Evolutionary conservation across 2,113 vertebrate genomes (phyloP).

Genomic region (Grammatotria lemairii): DNA sequence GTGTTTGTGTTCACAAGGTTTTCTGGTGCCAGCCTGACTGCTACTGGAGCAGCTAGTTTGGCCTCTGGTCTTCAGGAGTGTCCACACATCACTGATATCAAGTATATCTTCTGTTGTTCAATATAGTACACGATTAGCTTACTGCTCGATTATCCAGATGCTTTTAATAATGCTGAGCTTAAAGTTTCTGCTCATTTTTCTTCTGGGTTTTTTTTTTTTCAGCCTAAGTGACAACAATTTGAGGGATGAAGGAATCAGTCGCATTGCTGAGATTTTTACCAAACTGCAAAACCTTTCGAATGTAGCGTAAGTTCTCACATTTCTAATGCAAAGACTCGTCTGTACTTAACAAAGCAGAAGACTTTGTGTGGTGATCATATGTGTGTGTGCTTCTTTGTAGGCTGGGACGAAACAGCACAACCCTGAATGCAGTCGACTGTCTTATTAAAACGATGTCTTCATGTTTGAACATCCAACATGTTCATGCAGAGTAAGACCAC

Average conservation of each 20-base stretch:
- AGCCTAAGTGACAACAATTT: slow-evolving; percentile 83
- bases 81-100: slow-evolving; percentile 75
- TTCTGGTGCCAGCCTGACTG: slow-evolving; percentile 70
- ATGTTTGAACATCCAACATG: slow-evolving; percentile 52
- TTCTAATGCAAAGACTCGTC: not conserved
- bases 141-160: not conserved
- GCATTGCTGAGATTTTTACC: slow-evolving; percentile 56
- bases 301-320: slow-evolving; percentile 73
- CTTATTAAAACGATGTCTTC: slow-evolving; percentile 60
- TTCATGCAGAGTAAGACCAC: slow-evolving; percentile 73
- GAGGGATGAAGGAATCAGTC: slow-evolving; percentile 59
- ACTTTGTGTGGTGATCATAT: not conserved
- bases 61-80: slow-evolving; percentile 69
- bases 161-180: not conserved
- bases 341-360: not conserved
- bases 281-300: slow-evolving; percentile 61
- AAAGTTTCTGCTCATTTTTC: fast-evolving
- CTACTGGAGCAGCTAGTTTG: slow-evolving; percentile 69
- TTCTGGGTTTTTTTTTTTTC: not conserved
- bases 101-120: slow-evolving; percentile 55
- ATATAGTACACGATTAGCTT: not conserved
- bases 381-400: slow-evolving; percentile 48
- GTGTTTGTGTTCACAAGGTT: slow-evolving; percentile 60
- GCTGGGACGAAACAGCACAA: slow-evolving; percentile 73
- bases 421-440: slow-evolving; percentile 52